Evolutionary conservation across 2,888 invertebrate species (phyloP).

Genomic region (Drosophila prostipennis): DNA sequence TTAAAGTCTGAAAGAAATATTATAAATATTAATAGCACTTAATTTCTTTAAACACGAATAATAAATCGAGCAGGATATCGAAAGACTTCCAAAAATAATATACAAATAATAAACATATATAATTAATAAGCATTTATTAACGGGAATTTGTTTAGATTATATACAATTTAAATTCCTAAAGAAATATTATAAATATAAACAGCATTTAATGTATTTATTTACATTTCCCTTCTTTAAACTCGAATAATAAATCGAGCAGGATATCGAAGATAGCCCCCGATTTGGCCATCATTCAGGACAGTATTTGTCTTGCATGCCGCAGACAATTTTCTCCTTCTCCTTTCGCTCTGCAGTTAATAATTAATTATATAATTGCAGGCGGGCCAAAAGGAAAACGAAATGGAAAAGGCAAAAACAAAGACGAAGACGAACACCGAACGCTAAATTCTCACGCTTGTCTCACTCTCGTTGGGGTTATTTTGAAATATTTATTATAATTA

Average conservation of each 20-base stretch:
- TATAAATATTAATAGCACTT: too few species aligned
- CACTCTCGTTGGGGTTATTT: conserved; percentile 23
- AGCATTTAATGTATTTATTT: too few species aligned
- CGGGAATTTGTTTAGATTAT: too few species aligned
- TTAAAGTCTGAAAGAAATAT: too few species aligned
- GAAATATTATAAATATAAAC: too few species aligned
- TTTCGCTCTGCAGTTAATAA: conserved; percentile 56
- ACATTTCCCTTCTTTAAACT: too few species aligned
- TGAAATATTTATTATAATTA: conserved; percentile 74
- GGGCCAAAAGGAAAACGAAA: conserved; percentile 14
- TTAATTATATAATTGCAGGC: conserved; percentile 73
- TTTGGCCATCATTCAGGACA: conserved; percentile 2
- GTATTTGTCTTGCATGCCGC: conserved; percentile 58
- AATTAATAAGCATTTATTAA: too few species aligned
- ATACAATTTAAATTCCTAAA: too few species aligned
- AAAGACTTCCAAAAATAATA: too few species aligned
- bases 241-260: conserved; percentile 18
- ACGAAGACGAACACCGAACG: conserved; percentile 37
- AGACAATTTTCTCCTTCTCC: conserved; percentile 63
- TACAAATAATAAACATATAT: too few species aligned
- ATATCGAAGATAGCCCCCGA: conserved; percentile 8
- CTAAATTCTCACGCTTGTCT: conserved; percentile 72
- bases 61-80: too few species aligned
- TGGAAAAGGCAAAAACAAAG: conserved; percentile 24
- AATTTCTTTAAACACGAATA: too few species aligned